Percentiles rank a stretch among this genome's conserved stretches.
Conservation (phyloP, 2,888 invertebrate species). For the Drosophila lutescens region DNA sequence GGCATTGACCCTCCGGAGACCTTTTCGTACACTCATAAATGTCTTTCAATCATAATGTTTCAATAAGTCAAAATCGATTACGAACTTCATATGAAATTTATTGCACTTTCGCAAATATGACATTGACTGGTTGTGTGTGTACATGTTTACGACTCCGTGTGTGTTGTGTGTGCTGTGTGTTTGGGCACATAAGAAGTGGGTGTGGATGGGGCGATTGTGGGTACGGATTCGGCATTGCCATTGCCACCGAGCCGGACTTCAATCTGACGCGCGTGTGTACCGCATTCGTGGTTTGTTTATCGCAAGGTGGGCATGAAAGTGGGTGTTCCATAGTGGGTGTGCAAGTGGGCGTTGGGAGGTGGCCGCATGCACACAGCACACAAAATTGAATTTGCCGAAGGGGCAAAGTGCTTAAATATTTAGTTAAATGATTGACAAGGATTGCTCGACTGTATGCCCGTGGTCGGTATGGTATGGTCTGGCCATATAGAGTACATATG, state of each 20-base stretch:
- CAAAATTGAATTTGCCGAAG: slow-evolving; percentile 51
- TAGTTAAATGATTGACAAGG: slow-evolving; percentile 60
- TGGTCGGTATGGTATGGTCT: neutral
- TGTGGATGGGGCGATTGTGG: slow-evolving; percentile 1
- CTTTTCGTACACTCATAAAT: slow-evolving; percentile 80
- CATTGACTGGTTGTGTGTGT: slow-evolving; percentile 66
- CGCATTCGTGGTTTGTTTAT: slow-evolving; percentile 59
- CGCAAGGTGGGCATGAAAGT: slow-evolving; percentile 16
- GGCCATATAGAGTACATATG: neutral
- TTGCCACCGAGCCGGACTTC: slow-evolving; percentile 19
- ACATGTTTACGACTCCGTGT: slow-evolving; percentile 1
- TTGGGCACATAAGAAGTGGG: slow-evolving; percentile 17
- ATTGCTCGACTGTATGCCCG: slow-evolving; percentile 19
- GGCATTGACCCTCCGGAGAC: slow-evolving; percentile 80
- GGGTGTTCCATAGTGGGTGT: too few relatives aligned
- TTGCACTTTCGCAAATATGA: slow-evolving; percentile 82
- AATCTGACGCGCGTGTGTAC: slow-evolving; percentile 54
- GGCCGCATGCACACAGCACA: slow-evolving; percentile 51
- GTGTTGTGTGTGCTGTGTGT: slow-evolving; percentile 15
- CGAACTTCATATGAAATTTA: slow-evolving; percentile 83
- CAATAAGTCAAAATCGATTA: slow-evolving; percentile 84
- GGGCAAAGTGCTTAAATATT: slow-evolving; percentile 62
- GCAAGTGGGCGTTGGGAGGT: too few relatives aligned
- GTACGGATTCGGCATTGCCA: slow-evolving; percentile 2
- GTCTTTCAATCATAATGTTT: slow-evolving; percentile 84